phyloP scores from a whole-genome alignment of 2,797 vertebrate species.

The Parotocinclus haroldoi region DNA sequence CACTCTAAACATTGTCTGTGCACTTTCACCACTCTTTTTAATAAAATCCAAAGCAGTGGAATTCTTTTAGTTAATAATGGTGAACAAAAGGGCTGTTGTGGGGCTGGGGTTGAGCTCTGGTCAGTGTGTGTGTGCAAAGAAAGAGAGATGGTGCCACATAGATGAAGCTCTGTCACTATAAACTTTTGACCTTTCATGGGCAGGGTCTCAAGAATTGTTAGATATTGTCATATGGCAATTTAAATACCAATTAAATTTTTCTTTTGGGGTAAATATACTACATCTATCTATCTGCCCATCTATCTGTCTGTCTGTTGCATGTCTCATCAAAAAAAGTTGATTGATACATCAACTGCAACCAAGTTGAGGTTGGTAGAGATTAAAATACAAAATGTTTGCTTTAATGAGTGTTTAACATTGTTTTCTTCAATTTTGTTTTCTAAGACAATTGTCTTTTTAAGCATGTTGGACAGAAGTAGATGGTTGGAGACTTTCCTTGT shows the following conservation, averaged over 20 bases:
- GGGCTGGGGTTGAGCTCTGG: constrained; percentile 13
- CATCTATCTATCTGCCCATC: too few relatives aligned
- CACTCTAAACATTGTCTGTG: constrained; percentile 8
- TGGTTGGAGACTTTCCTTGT: constrained; percentile 31
- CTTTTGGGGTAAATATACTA: too few relatives aligned
- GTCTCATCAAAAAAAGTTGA: too few relatives aligned
- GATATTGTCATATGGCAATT: too few relatives aligned
- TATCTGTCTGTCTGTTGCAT: too few relatives aligned
- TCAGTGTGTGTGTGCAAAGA: constrained; percentile 20
- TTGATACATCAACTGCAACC: too few relatives aligned
- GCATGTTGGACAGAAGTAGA: constrained; percentile 22
- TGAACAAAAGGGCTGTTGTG: constrained; percentile 54
- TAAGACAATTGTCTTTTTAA: too few relatives aligned
- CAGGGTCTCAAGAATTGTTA: constrained; percentile 14
- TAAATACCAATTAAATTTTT: too few relatives aligned
- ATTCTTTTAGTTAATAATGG: constrained; percentile 53
- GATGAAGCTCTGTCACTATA: constrained; percentile 33
- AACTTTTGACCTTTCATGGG: constrained; percentile 36
- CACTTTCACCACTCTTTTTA: constrained; percentile 39
- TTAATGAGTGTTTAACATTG: too few relatives aligned
- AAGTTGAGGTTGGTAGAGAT: too few relatives aligned
- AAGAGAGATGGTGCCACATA: constrained; percentile 22
- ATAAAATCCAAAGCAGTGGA: constrained; percentile 47
- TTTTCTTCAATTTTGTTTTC: too few relatives aligned
- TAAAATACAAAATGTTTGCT: too few relatives aligned